Evolutionary conservation across 2,113 vertebrate genomes (phyloP), one percentile per base, ranked within the genome.

Genomic region (Lichenostomus cassidix): DNA sequence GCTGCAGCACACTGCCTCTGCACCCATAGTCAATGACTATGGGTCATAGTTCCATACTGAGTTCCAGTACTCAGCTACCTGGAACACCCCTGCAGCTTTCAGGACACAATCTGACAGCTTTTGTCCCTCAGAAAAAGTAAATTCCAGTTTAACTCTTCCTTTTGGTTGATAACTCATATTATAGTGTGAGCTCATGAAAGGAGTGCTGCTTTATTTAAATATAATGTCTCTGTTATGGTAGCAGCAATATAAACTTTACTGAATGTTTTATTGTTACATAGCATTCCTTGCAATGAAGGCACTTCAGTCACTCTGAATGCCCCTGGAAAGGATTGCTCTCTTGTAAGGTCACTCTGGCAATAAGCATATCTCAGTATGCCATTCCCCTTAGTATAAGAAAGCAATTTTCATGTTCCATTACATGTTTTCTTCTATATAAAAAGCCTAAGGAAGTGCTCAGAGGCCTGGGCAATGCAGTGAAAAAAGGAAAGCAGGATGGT

Each of bases 161-260:
- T 85, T 42, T 85, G 24, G 31, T 31, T 76, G 88, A 27, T 89
- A 91, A 58, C 39, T 47, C 46, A 2, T 41, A 78, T 60, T 64
- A 75, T 63, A 81, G 68, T 18, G 23, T 29, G 59, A 73, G 49
- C 52, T 77, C 76, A 89, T 92, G 62, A 86, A 90, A 77, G 14
- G 68, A 58, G 41, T 25, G 39, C 76, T 84, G 42, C 75, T 95
- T 87, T 76, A 83, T 95, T 95, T 70, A 75, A 94, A 89, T 79
- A 74, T 35, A 31, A 18, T 15, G 53, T 46, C 68, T 74, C 59
- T 55, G 24, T 86, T 91, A 85, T 3, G 1, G 71, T 64, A 94
- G 80, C 75, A 80, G 89, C 67, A 86, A 83, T 88, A 94, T 81
- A 97, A 95, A 92, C 65, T 95, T 94, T 84, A 93, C 24, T 63